Evolutionary conservation across 2,113 vertebrate genomes (phyloP).

Genomic region (Rhynchopsitta pachyrhyncha): DNA sequence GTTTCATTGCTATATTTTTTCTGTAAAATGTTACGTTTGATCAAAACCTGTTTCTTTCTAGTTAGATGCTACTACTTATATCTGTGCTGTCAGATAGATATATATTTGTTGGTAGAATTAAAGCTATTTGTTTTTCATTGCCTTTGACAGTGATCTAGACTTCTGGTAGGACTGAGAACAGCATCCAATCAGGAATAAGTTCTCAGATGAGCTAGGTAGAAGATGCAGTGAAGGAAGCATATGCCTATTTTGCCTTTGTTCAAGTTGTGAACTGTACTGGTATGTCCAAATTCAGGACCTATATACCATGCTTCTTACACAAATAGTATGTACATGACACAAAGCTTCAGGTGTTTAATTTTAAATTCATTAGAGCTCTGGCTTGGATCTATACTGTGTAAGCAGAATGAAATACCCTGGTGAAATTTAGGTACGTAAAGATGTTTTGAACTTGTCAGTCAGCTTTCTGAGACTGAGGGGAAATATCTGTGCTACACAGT

Average conservation of each 20-base stretch:
- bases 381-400: neutral
- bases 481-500: neutral
- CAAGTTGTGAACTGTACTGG: neutral
- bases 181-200: neutral
- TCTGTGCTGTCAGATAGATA: neutral
- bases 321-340: neutral
- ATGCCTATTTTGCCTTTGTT: neutral
- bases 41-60: neutral
- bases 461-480: neutral
- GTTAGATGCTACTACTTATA: neutral
- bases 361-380: neutral
- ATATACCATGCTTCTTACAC: fast-evolving
- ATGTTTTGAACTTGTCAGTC: neutral
- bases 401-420: neutral
- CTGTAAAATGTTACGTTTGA: neutral
- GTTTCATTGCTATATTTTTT: neutral
- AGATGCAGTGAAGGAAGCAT: neutral
- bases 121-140: neutral
- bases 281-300: neutral
- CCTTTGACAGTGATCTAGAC: neutral
- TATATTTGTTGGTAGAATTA: neutral
- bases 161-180: neutral
- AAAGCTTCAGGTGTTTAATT: neutral
- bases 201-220: neutral
- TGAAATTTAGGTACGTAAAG: neutral